Evolutionary conservation across 2,797 vertebrate species (phyloP).

Genomic region (Sebastes taczanowskii): DNA sequence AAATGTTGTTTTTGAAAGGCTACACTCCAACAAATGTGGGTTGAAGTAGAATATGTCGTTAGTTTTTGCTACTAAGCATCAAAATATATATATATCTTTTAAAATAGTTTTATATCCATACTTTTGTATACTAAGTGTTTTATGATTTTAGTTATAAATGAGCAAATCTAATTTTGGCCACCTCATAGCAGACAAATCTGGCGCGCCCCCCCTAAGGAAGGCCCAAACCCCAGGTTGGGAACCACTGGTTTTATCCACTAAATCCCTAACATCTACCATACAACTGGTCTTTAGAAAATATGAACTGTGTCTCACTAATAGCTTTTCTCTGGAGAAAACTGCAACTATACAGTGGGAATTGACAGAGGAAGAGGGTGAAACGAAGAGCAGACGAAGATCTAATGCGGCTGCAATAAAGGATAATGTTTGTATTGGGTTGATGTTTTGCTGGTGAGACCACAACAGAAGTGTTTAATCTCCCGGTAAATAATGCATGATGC

Average conservation of each 20-base stretch:
- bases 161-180: too few species aligned
- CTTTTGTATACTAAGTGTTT: too few species aligned
- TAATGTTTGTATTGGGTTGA: constrained; percentile 13
- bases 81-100: too few species aligned
- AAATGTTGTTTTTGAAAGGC: too few species aligned
- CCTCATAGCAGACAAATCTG: too few species aligned
- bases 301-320: constrained; percentile 7
- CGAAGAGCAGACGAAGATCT: constrained; percentile 46
- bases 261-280: background rate
- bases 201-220: too few species aligned
- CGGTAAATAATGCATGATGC: constrained; percentile 18
- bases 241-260: background rate
- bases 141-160: too few species aligned
- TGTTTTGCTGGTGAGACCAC: constrained; percentile 35
- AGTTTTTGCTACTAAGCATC: too few species aligned
- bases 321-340: constrained; percentile 19
- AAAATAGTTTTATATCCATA: too few species aligned
- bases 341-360: constrained; percentile 25
- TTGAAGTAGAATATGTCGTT: too few species aligned
- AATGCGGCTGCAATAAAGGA: constrained; percentile 20
- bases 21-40: too few species aligned
- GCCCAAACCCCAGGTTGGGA: too few species aligned
- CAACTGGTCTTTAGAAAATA: background rate
- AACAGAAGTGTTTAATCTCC: constrained; percentile 31
- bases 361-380: constrained; percentile 44